Base-by-base conservation (phyloP, 53 echinoderm and acorn worm genomes). In the Luidia sarsii region DNA sequence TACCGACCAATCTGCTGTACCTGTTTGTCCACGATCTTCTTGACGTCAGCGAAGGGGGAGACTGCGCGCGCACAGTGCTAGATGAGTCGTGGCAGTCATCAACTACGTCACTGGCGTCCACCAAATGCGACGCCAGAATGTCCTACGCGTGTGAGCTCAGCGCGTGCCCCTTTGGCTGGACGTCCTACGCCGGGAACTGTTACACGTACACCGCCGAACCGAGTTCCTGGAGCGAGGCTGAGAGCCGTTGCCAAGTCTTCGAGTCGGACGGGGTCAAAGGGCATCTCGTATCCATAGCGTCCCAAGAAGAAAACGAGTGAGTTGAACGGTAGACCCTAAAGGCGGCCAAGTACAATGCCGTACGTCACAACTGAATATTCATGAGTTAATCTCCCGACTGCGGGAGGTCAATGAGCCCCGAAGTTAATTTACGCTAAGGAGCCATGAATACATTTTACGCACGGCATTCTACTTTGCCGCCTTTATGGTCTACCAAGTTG, bases 231-330 rank as follows among this genome's bases (percentile, higher is more conserved):
- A 56, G 21, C 27, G 73, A 38, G 38, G 73, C 73, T 7, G 41
- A 72, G 19, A 56, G 38, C 16, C 48, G 23, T 27, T 72, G 73
- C 25, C 73, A 39, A 25, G 56, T 36, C n/a, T 56, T 55, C 73
- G 55, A 14, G 35, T 39, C 9, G 56, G 57, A 56, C 39, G 38
- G 24, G 20, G 53, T 24, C 73, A 25, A 18, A 2, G 73, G 73
- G 15, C 73, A 56, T 53, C 33, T 72, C 37, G 73, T 72, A n/a
- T 72, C 73, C 35, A 72, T 72, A 19, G 73, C 73, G 22, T 55
- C 73, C 7, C 24, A 56, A 2, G 73, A 72, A 8, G 54, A 54
- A 35, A 72, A 54, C 73, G 56, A 38, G 73, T 72, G 56, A 4
- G 21, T 10, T n/a, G 5, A 36, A 4, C 4, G 31, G 16, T 7